Evolutionary conservation across 2,113 vertebrate genomes (phyloP), one percentile per base, ranked within the genome.

Genomic region (Petroica traversi): DNA sequence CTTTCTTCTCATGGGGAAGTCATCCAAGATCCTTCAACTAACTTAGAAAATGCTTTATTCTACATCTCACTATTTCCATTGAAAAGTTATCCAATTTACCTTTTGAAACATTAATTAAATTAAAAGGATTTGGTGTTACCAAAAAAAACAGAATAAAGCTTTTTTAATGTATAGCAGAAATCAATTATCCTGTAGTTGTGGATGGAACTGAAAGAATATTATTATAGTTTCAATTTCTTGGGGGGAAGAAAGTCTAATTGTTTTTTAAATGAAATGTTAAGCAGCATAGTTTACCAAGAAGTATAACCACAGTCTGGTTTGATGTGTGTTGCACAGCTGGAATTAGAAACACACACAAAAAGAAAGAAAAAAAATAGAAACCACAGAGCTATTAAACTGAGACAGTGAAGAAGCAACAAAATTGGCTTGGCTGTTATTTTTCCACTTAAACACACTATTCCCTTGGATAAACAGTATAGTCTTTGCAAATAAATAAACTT

Each of bases 301-400:
- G 71, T 93, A 88, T 95, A 95, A 95, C 94, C 96, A 91, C 93
- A 97, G 91, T 84, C 77, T 92, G 82, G 92, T 92, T 96, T 93
- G 95, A 96, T 97, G 94, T 96, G 93, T 97, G 80, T 91, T 93
- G 85, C 93, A 95, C 94, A 98, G 97, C 96, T 97, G 97, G 96
- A 97, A 97, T 93, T 77, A 96, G 95, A 97, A 96, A 95, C 41
- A 62, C 71, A 91, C 80, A 92, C 72, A 74, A 74, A 96, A 88
- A 69, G 10, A 16, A 72, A 79, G n/a, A 86, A 92, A 86, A 69
- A 67, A 89, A 82, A 38, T 45, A 78, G 52, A 95, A 97, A 95
- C 92, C 96, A 95, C 92, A 92, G 66, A 87, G 74, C 62, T 93
- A 95, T 97, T 97, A 97, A 92, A 66, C 93, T 93, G 95, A 97